Conservation (phyloP, 92 coral and sea anemone genomes). For the Virgularia gustaviana region DNA sequence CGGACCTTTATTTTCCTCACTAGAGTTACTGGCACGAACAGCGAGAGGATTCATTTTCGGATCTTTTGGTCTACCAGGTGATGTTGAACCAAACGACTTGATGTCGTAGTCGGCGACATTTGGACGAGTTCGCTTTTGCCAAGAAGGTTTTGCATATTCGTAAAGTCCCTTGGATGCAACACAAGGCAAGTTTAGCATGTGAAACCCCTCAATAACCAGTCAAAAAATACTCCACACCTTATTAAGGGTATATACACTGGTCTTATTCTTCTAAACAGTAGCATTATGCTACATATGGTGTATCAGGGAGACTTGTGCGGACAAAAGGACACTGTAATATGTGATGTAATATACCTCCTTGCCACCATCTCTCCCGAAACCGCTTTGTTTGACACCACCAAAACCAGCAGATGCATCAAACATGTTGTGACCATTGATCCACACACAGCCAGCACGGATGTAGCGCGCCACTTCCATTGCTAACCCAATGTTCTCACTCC, state of each 20-base stretch:
- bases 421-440: slow-evolving; percentile 95
- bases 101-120: slow-evolving; percentile 71
- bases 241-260: no score
- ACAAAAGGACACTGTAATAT: no score
- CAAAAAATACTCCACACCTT: no score
- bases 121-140: slow-evolving; percentile 81
- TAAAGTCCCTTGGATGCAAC: slow-evolving; percentile 66
- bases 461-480: slow-evolving; percentile 89
- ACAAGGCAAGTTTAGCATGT: neutral
- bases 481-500: slow-evolving; percentile 89
- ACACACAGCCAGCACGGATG: slow-evolving; percentile 84
- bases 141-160: slow-evolving; percentile 85
- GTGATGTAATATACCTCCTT: slow-evolving; percentile 88
- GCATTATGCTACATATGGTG: no score
- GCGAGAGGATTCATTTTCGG: slow-evolving; percentile 78
- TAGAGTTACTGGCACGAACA: slow-evolving; percentile 54
- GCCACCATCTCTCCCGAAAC: slow-evolving; percentile 97
- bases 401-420: slow-evolving; percentile 99
- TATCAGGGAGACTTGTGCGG: no score
- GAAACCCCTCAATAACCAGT: neutral
- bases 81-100: slow-evolving; percentile 80
- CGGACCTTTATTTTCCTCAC: slow-evolving; percentile 35
- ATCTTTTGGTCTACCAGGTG: slow-evolving; percentile 74
- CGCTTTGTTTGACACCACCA: slow-evolving; percentile 96
- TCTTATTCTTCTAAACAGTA: no score